These are phyloP conservation scores for Rousettus leschenaultii DNA, from an alignment of 2,113 vertebrate species.

Conservation along the genomic window DNA sequence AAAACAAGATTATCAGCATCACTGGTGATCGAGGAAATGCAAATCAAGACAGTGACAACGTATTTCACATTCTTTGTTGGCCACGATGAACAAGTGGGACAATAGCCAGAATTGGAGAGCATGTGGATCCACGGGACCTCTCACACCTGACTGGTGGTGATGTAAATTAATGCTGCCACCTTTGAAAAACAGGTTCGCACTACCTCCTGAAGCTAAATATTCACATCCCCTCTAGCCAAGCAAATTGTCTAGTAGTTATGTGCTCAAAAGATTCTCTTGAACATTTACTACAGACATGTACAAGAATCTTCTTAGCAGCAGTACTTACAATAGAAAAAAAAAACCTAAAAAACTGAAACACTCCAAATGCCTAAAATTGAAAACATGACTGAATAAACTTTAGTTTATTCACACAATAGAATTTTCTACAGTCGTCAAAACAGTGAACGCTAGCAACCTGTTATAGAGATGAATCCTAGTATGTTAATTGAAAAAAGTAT, in stretches of 20 bases:
- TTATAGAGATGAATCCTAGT: neutral
- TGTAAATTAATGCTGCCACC: neutral
- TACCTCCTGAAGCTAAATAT: neutral
- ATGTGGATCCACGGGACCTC: rapidly evolving
- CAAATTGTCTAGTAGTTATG: neutral
- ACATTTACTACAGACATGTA: neutral
- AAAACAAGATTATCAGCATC: neutral
- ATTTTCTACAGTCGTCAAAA: neutral
- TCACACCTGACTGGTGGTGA: neutral
- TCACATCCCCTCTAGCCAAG: neutral
- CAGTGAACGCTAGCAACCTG: neutral
- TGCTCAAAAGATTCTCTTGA: neutral
- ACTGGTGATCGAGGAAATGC: neutral
- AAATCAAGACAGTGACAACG: neutral
- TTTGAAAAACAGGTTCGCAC: neutral
- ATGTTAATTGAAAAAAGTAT: neutral
- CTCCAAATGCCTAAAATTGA: neutral
- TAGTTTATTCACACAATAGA: neutral
- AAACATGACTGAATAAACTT: neutral
- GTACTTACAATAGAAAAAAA: neutral
- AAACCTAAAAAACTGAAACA: neutral
- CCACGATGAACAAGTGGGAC: neutral
- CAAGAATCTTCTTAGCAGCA: neutral
- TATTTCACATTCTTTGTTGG: neutral
- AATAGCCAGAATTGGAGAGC: neutral